A percentile compares a stretch with the other conserved stretches of the same genome.
Conservation (phyloP, 1,140 invertebrate genomes). For the Drosophila jambulina region DNA sequence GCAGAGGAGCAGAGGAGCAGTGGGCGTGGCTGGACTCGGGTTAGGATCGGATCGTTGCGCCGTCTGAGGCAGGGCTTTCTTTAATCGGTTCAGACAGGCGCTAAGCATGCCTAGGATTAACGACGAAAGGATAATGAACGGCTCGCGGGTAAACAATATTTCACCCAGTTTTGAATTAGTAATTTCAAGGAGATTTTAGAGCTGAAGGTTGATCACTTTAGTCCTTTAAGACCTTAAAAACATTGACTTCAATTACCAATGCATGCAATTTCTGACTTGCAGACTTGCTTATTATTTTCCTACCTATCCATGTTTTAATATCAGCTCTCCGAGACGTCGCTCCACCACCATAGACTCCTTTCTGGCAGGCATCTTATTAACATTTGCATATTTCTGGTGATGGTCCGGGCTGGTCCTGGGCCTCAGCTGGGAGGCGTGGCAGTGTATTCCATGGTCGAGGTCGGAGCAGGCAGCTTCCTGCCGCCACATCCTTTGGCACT, state of each 20-base stretch:
- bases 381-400: conserved; percentile 63
- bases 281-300: neutral
- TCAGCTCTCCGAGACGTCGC: neutral
- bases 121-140: conserved; percentile 42
- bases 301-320: neutral
- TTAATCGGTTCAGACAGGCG: conserved; percentile 11
- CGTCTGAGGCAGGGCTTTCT: conserved; percentile 8
- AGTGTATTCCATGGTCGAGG: conserved; percentile 76
- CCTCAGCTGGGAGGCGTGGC: conserved; percentile 21
- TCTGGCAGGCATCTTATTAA: conserved; percentile 41
- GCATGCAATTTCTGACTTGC: neutral
- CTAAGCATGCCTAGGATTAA: conserved; percentile 36
- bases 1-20: neutral
- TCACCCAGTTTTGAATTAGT: neutral
- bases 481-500: conserved; percentile 42
- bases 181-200: neutral
- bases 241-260: neutral
- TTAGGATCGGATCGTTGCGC: conserved; percentile 6
- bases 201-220: neutral
- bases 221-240: neutral
- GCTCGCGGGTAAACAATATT: conserved; percentile 8
- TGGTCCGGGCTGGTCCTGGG: conserved; percentile 2
- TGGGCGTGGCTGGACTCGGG: conserved; percentile 27
- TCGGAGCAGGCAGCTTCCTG: conserved; percentile 49
- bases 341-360: conserved; percentile 4